Evolutionary conservation across 2,888 invertebrate genomes (phyloP), one percentile per base, ranked within the genome.

Genomic region (Eupithecia centaureata): DNA sequence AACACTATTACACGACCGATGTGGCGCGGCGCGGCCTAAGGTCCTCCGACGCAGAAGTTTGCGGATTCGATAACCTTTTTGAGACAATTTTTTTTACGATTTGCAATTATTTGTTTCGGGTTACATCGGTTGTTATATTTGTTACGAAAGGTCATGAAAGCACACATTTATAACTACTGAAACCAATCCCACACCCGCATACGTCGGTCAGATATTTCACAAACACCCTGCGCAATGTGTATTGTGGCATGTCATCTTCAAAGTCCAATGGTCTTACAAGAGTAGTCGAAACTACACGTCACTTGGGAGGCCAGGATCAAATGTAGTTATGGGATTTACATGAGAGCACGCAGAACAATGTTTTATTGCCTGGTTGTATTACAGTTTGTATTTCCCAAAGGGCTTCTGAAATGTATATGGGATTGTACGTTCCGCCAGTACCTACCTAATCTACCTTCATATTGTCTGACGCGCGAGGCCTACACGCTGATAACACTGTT

Each of bases 321-420:
- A 82, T 76, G 84, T 85, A 84, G 86, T 88, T 86, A 86, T 84
- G 82, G 86, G 86, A 88, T 90, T 89, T 89, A 87, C 87, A 88
- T 87, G 85, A 82, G 76, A 85, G 85, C 86, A 86, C 82, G 85
- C 81, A 82, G 83, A 87, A 87, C 89, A 86, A 86, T 87, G 87
- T 90, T 90, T 88, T 88, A 88, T 88, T 84, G 83, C 79, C 70
- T 62, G 68, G 77, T 76, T 80, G 82, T 85, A 89, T 88, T 88
- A 88, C 80, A 84, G 80, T 86, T 85, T 83, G 84, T 85, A 91
- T 91, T 91, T 90, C 90, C 90, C 91, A 71, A 77, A 78, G 86
- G 90, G 68, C 71, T 79, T 79, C 76, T 77, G 82, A 82, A 87
- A 87, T 84, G 83, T 86, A 83, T 85, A 82, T 82, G 77, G 77